Evolutionary conservation across 2,888 invertebrate species (phyloP).

Genomic region (Hydropsyche betteni): DNA sequence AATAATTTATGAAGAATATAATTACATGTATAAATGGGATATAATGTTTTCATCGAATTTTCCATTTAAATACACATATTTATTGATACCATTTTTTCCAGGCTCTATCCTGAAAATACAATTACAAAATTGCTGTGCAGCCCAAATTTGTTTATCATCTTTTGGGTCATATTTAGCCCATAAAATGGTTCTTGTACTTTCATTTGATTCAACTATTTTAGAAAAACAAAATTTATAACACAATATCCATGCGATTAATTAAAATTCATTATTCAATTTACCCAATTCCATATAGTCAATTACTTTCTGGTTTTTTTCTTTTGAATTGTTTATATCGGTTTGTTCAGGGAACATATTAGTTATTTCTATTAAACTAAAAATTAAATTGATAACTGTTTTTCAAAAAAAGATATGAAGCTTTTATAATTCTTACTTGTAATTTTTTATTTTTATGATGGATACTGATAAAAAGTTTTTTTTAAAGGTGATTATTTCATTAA

Average conservation of each 20-base stretch:
- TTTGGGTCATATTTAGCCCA: conserved; percentile 54
- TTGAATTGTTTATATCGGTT: too few relatives aligned
- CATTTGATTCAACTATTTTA: too few relatives aligned
- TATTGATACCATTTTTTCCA: conserved; percentile 56
- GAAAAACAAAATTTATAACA: too few relatives aligned
- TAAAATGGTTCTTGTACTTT: conserved; percentile 1
- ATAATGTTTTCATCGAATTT: neutral
- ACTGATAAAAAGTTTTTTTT: conserved; percentile 10
- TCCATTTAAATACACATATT: conserved; percentile 4
- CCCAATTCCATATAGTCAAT: conserved; percentile 68
- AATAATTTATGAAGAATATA: neutral
- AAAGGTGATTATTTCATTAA: conserved; percentile 7
- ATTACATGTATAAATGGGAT: conserved; percentile 12
- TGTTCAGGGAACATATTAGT: too few relatives aligned
- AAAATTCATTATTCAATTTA: conserved; percentile 55
- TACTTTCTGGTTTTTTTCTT: too few relatives aligned
- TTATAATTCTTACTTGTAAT: neutral
- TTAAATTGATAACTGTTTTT: too few relatives aligned
- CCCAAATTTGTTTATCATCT: conserved; percentile 61
- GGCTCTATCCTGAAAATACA: conserved; percentile 59
- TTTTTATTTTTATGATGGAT: neutral
- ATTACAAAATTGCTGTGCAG: conserved; percentile 61
- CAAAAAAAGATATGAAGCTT: neutral
- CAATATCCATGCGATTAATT: too few relatives aligned
- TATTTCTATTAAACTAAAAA: too few relatives aligned